These are phyloP conservation scores for Medauroidea extradentata DNA, from an alignment of 1,140 invertebrate species.

Conservation along the genomic window DNA sequence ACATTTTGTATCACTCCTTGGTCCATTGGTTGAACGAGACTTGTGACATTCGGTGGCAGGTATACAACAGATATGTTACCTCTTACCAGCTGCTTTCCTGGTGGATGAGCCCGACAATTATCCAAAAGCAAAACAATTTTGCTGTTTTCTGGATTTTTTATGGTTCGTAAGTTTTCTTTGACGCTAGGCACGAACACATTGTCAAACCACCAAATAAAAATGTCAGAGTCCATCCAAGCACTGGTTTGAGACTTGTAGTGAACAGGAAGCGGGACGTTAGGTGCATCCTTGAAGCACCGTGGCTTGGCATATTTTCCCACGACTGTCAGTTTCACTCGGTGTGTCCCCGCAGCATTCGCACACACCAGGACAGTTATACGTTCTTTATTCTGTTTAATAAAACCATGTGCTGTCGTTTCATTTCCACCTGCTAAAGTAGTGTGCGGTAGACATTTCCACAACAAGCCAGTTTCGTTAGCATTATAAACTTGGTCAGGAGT, in stretches of 20 bases:
- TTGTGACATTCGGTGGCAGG: constrained; percentile 43
- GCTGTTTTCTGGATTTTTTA: constrained; percentile 18
- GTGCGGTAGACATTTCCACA: no score
- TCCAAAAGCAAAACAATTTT: constrained; percentile 36
- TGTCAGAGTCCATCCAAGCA: constrained; percentile 24
- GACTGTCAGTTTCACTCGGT: constrained; percentile 24
- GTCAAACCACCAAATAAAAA: constrained; percentile 25
- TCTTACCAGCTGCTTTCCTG: constrained; percentile 19
- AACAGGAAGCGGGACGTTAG: constrained; percentile 18
- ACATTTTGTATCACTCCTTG: constrained; percentile 41
- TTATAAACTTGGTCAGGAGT: no score
- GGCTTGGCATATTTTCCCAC: constrained; percentile 29
- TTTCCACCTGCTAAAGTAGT: no score
- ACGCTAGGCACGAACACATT: constrained; percentile 19
- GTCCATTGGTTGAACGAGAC: constrained; percentile 43
- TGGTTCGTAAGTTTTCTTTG: constrained; percentile 28
- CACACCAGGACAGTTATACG: constrained; percentile 33
- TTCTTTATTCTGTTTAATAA: no score
- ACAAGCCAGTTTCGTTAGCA: no score
- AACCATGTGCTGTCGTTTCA: no score
- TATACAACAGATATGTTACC: constrained; percentile 33
- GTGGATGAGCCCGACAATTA: constrained; percentile 31
- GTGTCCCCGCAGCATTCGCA: constrained; percentile 24
- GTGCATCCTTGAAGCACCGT: constrained; percentile 20
- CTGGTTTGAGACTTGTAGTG: constrained; percentile 21